Conservation (phyloP, 2,797 vertebrate genomes). For the Chrysocyon brachyurus region DNA sequence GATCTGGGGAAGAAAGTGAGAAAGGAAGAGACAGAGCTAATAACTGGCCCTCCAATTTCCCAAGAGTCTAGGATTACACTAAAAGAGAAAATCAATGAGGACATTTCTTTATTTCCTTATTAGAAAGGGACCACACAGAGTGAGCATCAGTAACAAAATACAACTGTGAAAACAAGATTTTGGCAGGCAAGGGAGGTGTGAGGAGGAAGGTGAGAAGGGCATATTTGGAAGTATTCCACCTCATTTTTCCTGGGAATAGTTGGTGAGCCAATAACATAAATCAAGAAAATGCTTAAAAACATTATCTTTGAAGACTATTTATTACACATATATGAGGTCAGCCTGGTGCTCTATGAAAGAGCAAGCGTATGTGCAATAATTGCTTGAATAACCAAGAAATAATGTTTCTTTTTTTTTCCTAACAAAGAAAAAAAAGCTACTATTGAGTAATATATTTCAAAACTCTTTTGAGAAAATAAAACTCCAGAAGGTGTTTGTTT, state of each 20-base stretch:
- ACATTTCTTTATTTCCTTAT: conserved; percentile 65
- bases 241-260: conserved; percentile 65
- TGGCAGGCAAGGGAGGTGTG: conserved; percentile 72
- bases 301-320: conserved; percentile 70
- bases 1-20: not conserved
- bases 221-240: conserved; percentile 70
- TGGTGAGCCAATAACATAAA: conserved; percentile 67
- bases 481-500: conserved; percentile 53
- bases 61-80: not conserved
- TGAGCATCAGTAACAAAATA: conserved; percentile 73
- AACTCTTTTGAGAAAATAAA: conserved; percentile 62
- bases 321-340: conserved; percentile 41
- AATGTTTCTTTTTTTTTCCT: conserved; percentile 17
- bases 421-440: not conserved
- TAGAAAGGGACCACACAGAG: conserved; percentile 76
- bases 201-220: conserved; percentile 78
- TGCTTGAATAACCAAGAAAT: conserved; percentile 65
- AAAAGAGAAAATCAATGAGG: conserved; percentile 68
- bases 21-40: not conserved
- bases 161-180: conserved; percentile 83
- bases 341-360: conserved; percentile 12
- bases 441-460: conserved; percentile 66
- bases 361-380: not conserved
- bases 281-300: conserved; percentile 73
- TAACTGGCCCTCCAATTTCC: conserved; percentile 1